phyloP scores from a whole-genome alignment of 2,113 vertebrate genomes.

The Cromileptes altivelis region DNA sequence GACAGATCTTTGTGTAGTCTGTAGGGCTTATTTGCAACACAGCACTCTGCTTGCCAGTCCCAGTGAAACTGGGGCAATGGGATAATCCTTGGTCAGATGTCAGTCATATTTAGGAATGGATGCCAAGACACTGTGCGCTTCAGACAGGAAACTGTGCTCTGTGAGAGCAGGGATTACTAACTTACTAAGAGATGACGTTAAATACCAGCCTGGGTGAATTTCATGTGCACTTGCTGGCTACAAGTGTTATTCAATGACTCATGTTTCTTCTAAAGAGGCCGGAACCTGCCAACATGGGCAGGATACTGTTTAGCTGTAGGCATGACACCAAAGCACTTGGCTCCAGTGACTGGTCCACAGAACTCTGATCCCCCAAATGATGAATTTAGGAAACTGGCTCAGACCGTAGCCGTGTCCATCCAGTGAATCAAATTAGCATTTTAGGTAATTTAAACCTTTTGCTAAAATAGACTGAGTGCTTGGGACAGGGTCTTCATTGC shows the following conservation, averaged over 20 bases:
- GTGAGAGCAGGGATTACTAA: slow-evolving; percentile 47
- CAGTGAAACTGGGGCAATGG: slow-evolving; percentile 66
- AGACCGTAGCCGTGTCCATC: background rate
- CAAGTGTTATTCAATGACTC: slow-evolving; percentile 40
- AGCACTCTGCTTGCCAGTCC: slow-evolving; percentile 29
- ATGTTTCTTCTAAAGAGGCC: slow-evolving; percentile 1
- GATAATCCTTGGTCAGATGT: slow-evolving; percentile 70
- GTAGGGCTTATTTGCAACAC: slow-evolving; percentile 30
- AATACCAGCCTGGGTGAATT: slow-evolving; percentile 52
- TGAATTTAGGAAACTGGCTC: slow-evolving; percentile 6
- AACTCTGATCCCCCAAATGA: background rate
- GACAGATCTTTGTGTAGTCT: slow-evolving; percentile 44
- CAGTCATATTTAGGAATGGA: slow-evolving; percentile 58
- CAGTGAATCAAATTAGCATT: slow-evolving; percentile 4
- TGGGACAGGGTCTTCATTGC: background rate
- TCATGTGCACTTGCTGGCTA: slow-evolving; percentile 23
- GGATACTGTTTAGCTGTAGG: background rate
- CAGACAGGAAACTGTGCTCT: slow-evolving; percentile 42
- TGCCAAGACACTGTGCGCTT: slow-evolving; percentile 50
- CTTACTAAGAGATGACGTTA: slow-evolving; percentile 53
- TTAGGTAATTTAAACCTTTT: background rate
- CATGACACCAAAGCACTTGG: slow-evolving; percentile 7
- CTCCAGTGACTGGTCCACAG: background rate
- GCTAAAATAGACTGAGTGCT: background rate
- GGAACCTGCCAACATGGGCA: background rate